These are phyloP conservation scores for Thalassarche chlororhynchos DNA, from an alignment of 2,113 vertebrate genomes.

Conservation along the genomic window DNA sequence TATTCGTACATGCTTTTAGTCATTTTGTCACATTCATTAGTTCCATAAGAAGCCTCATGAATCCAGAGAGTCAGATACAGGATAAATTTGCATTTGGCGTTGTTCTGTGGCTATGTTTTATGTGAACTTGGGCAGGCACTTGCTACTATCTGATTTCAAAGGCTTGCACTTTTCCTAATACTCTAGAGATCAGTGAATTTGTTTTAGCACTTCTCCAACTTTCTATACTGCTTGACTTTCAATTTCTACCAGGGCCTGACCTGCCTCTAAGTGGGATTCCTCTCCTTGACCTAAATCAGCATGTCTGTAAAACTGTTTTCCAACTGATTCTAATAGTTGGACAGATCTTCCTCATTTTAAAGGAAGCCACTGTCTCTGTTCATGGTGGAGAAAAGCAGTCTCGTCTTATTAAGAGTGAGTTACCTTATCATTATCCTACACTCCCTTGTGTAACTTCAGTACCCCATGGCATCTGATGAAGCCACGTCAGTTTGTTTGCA, in stretches of 20 bases:
- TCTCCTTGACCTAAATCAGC: neutral
- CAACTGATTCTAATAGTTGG: neutral
- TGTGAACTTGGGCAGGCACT: neutral
- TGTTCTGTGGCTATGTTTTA: neutral
- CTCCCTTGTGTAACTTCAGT: neutral
- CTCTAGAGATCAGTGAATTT: neutral
- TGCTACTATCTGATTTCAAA: constrained; percentile 23
- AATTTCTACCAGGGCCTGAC: neutral
- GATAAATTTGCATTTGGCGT: neutral
- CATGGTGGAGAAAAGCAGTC: neutral
- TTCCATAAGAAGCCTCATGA: neutral
- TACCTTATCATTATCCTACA: neutral
- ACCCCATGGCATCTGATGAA: neutral
- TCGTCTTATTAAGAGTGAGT: neutral
- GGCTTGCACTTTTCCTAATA: neutral
- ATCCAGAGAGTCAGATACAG: neutral
- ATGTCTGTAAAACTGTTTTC: neutral
- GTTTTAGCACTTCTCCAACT: neutral
- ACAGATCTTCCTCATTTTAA: neutral
- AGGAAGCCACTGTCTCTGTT: neutral
- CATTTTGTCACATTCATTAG: neutral
- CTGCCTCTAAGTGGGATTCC: neutral
- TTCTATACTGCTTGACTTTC: neutral
- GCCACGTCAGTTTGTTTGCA: constrained; percentile 25
- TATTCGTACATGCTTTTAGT: neutral